A percentile compares a stretch with the other conserved stretches of the same genome.
These are phyloP conservation scores for Hirtodrosophila cameraria DNA, from an alignment of 2,888 invertebrate genomes.

Conservation along the genomic window DNA sequence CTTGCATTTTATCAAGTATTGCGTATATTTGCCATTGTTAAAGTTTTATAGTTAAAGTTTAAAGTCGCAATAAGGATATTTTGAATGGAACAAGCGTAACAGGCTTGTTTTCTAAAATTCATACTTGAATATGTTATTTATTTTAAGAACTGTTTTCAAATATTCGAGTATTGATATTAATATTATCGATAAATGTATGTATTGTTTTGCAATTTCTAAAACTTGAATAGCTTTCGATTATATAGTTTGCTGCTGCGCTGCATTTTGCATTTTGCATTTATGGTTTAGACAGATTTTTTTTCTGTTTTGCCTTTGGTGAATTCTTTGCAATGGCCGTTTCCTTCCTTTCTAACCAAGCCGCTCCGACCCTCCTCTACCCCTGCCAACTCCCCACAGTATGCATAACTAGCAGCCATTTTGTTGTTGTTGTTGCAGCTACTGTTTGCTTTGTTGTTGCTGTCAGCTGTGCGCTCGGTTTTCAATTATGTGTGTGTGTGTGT, in stretches of 20 bases:
- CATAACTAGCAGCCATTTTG: conserved; percentile 33
- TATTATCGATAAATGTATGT: background rate
- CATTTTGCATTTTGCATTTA: conserved; percentile 42
- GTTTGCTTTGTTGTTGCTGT: conserved; percentile 10
- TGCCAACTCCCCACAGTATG: too few species aligned
- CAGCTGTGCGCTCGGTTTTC: conserved; percentile 49
- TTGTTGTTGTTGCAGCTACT: conserved; percentile 1
- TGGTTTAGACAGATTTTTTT: conserved; percentile 62
- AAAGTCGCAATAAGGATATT: too few species aligned
- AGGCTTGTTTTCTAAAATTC: too few species aligned
- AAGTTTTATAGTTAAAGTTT: too few species aligned
- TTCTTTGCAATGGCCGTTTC: conserved; percentile 29
- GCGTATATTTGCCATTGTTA: too few species aligned
- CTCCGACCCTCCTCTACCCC: background rate
- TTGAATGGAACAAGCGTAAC: too few species aligned
- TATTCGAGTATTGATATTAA: too few species aligned
- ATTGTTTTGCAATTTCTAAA: background rate
- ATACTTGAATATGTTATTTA: too few species aligned
- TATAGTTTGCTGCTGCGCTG: background rate
- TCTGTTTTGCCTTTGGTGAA: conserved; percentile 46
- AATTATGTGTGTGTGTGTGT: conserved; percentile 43
- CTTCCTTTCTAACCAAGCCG: conserved; percentile 15
- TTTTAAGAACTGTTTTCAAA: too few species aligned
- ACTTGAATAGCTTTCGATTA: background rate
- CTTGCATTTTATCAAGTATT: too few species aligned